Evolutionary conservation across 2,797 vertebrate species (phyloP).

Genomic region (Poeciliopsis gracilis): DNA sequence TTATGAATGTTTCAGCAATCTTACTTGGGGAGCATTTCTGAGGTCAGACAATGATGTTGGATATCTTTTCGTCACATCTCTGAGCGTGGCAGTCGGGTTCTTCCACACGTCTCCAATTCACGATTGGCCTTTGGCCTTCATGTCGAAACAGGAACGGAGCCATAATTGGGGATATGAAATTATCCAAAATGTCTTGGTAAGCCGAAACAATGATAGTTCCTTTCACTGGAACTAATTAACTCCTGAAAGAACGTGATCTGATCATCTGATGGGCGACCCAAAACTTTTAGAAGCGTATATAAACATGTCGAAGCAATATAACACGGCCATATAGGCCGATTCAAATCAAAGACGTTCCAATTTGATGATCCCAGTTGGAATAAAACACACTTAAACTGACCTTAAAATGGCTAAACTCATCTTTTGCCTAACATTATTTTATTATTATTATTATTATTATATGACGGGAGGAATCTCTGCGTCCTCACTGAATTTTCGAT

Average conservation of each 20-base stretch:
- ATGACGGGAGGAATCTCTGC: background rate
- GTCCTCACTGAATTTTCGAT: background rate
- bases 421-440: background rate
- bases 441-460: background rate
- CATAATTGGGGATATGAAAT: background rate
- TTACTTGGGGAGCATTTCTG: background rate
- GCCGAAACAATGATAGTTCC: background rate
- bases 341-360: background rate
- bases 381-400: background rate
- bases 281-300: background rate
- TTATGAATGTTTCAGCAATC: background rate
- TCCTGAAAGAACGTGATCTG: background rate
- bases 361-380: background rate
- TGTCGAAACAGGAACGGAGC: background rate
- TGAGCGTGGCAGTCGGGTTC: background rate
- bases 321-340: background rate
- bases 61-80: background rate
- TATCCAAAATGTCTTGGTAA: background rate
- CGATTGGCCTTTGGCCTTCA: background rate
- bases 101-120: background rate
- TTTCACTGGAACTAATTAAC: background rate
- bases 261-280: background rate
- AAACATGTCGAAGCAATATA: background rate
- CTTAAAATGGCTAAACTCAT: background rate
- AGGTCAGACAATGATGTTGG: background rate